Percentiles rank a stretch among this genome's conserved stretches.
phyloP scores from a whole-genome alignment of 1,140 invertebrate species.

The Araneus ventricosus region DNA sequence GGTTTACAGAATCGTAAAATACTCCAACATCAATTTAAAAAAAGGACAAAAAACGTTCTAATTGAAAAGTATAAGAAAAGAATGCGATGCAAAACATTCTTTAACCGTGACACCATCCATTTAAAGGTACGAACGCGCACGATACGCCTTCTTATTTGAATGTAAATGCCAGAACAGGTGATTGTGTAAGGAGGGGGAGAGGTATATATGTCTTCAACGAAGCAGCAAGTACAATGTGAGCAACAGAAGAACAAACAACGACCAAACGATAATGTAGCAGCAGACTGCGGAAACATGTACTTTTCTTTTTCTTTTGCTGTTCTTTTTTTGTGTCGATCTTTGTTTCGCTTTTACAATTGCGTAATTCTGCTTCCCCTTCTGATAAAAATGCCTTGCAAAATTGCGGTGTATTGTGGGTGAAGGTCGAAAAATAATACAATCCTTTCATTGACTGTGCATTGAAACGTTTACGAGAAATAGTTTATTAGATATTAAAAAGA shows the following conservation, averaged over 20 bases:
- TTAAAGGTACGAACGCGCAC: neutral
- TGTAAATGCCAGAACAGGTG: neutral
- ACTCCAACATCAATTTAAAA: no score
- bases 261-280: neutral
- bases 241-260: neutral
- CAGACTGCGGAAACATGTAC: slow-evolving; percentile 4
- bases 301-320: neutral
- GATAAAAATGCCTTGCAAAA: slow-evolving; percentile 17
- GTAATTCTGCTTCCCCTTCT: slow-evolving; percentile 2
- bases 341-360: neutral
- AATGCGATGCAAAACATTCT: neutral
- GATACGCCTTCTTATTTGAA: neutral
- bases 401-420: neutral
- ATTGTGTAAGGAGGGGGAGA: neutral
- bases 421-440: neutral
- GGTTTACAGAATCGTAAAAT: no score
- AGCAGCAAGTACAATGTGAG: slow-evolving; percentile 6
- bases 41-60: no score
- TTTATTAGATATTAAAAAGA: neutral
- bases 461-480: neutral
- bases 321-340: neutral
- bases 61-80: no score
- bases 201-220: neutral
- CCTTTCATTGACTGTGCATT: neutral
- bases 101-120: neutral